Conservation (phyloP, 1,140 invertebrate genomes). For the Megathymus violae region DNA sequence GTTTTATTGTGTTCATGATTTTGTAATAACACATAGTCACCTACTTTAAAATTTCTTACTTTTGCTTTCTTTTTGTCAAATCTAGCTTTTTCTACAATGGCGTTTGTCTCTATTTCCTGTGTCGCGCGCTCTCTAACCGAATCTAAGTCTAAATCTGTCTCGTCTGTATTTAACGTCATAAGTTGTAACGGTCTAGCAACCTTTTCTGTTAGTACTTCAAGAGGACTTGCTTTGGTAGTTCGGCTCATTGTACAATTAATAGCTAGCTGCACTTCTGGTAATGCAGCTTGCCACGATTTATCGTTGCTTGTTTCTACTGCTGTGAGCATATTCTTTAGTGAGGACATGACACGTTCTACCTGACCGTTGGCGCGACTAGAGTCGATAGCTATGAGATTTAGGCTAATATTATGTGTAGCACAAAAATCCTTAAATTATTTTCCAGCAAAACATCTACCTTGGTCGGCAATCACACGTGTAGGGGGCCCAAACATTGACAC, state of each 20-base stretch:
- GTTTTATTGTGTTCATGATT: constrained; percentile 45
- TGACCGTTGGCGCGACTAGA: constrained; percentile 43
- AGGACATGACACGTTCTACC: constrained; percentile 57
- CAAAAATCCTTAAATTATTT: constrained; percentile 55
- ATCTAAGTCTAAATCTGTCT: constrained; percentile 24
- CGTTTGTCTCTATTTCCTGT: constrained; percentile 16
- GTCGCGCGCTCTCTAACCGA: constrained; percentile 25
- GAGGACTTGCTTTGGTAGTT: constrained; percentile 26
- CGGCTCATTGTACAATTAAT: constrained; percentile 32
- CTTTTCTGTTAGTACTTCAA: constrained; percentile 36
- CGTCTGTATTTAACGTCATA: constrained; percentile 8
- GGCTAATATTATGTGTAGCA: constrained; percentile 35
- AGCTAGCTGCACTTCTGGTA: constrained; percentile 31
- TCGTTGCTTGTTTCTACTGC: constrained; percentile 7
- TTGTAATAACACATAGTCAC: constrained; percentile 41
- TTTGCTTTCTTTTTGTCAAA: constrained; percentile 44
- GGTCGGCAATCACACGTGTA: constrained; percentile 52
- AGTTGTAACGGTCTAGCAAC: constrained; percentile 38
- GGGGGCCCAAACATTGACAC: constrained; percentile 51
- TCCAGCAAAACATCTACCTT: constrained; percentile 54
- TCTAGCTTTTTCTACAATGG: constrained; percentile 23
- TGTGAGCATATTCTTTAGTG: constrained; percentile 34
- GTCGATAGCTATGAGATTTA: constrained; percentile 53
- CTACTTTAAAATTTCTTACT: constrained; percentile 31
- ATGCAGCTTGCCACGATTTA: constrained; percentile 35